Base-by-base conservation (phyloP, 92 coral and sea anemone genomes). In the Porites lobata region DNA sequence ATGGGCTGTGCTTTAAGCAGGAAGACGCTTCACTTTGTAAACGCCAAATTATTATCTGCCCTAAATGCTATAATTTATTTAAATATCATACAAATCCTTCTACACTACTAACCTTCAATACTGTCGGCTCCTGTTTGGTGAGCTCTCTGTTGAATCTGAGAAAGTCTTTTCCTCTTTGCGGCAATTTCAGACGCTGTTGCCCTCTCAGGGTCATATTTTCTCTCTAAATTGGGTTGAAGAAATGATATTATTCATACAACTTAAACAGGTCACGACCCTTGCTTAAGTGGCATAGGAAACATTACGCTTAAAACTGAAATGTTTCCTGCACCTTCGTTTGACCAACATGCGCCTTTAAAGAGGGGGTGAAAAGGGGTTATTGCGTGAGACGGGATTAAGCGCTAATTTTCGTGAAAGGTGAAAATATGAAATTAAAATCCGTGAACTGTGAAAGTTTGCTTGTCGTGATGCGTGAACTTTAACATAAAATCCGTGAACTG, bases 151-250 rank as follows among this genome's bases (percentile, higher is more conserved):
- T 94, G 95, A 86, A 97, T 97, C 80, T 94, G 92, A 73, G 86
- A 79, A 50, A 97, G 84, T 52, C 93, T 87, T 85, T 94, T 93
- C 75, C 99, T 94, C 83, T 97, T 95, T 1, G 92, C 86, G 32
- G 91, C 82, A 72, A 90, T 76, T 77, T 95, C 95, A 68, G 90
- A 85, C 43, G 94, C 93, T 61, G 86, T 93, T 12, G 96, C 95
- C 66, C 88, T 87, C 80, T 93, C 94, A 38, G 94, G 94, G 89
- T 97, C 95, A 82, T 93, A 97, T 62, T 87, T 88, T 72, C 80
- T 88, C 47, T 94, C 99, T 97, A 77, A 43, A 94, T 19, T 58
- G 18, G 26, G 18, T 56, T 20, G 54, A 18, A 53, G 9, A 59
- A 66, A 22, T 7, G 4, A 4, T 0, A 38, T 38, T 38, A 38